phyloP scores from a whole-genome alignment of 2,888 invertebrate species.

The Petrolisthes manimaculis region DNA sequence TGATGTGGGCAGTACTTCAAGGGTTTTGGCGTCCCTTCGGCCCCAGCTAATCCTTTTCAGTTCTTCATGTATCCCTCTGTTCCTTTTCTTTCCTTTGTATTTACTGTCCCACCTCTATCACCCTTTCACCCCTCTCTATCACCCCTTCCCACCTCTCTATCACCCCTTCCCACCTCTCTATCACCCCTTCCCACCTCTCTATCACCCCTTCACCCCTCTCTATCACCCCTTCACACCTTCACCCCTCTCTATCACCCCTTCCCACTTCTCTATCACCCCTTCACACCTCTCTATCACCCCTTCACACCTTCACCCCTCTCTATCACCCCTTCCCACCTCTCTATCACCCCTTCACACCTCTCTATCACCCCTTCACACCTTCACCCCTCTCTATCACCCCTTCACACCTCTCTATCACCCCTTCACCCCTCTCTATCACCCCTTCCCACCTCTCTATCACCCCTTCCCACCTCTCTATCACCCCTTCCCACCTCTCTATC shows the following conservation, averaged over 20 bases:
- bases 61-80: too few species aligned
- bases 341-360: not conserved
- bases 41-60: too few species aligned
- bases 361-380: not conserved
- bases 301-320: constrained; percentile 1
- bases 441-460: not conserved
- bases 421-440: not conserved
- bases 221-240: not conserved
- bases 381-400: not conserved
- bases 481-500: not conserved
- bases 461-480: not conserved
- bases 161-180: not conserved
- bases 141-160: not conserved
- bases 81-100: too few species aligned
- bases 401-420: not conserved
- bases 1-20: too few species aligned
- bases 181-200: not conserved
- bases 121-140: not conserved
- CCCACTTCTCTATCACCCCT: not conserved
- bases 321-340: too few species aligned
- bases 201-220: not conserved
- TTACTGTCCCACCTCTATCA: not conserved
- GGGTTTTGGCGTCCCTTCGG: too few species aligned
- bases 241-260: not conserved
- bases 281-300: not conserved